Evolutionary conservation across 2,797 vertebrate species (phyloP).

Genomic region (Hylomyscus alleni): DNA sequence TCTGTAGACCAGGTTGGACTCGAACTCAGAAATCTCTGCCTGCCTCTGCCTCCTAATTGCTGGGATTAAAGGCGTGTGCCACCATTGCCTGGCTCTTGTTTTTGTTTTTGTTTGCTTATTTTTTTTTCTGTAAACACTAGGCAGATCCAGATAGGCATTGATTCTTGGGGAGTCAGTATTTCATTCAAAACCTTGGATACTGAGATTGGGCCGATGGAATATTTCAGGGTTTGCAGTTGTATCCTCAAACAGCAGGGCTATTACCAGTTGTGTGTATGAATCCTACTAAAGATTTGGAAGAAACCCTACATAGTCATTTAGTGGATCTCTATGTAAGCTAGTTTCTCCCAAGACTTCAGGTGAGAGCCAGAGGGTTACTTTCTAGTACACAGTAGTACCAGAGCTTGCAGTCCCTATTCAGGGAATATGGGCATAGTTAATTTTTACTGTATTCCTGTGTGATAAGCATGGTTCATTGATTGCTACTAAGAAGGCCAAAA

Average conservation of each 20-base stretch:
- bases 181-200: neutral
- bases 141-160: neutral
- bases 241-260: neutral
- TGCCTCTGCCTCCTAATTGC: too few species aligned
- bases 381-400: neutral
- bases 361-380: neutral
- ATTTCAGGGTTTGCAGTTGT: neutral
- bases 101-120: too few species aligned
- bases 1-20: too few species aligned
- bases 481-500: neutral
- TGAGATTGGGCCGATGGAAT: too few species aligned
- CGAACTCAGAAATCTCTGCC: too few species aligned
- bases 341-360: neutral
- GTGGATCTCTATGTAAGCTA: too few species aligned
- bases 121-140: neutral
- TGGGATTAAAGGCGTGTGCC: too few species aligned
- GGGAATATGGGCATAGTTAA: neutral
- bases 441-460: neutral
- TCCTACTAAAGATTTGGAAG: neutral
- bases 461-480: neutral
- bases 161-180: neutral
- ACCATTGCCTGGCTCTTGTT: too few species aligned
- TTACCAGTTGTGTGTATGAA: neutral
- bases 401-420: too few species aligned
- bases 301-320: neutral